Base-by-base conservation (phyloP, 2,888 invertebrate species). In the Pomacea canaliculata region DNA sequence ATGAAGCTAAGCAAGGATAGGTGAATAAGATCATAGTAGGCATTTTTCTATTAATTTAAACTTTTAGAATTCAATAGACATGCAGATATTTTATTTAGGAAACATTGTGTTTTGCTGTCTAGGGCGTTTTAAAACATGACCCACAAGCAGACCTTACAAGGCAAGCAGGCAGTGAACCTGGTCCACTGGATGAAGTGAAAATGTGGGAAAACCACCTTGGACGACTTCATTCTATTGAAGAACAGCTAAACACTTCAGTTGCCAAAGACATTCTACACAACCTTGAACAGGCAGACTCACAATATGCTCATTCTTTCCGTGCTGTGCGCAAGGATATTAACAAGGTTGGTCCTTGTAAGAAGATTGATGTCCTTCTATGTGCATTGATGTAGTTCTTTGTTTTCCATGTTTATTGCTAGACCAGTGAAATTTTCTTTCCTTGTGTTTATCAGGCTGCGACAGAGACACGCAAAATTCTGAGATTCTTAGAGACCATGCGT, bases 81-180 rank as follows among this genome's bases (percentile, higher is more conserved):
- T 56, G 4, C 51, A 56, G 51, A 7, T 91, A 90, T 91, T 90
- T 90, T 73, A 91, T 91, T 82, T 90, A 91, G 77, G 91, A 90
- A 71, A 89, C 87, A 88, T 90, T 90, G 80, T 67, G 69, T 68
- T 68, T 12, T 12, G 12, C 19, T 63, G 10, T 19, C 19, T 80
- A 90, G 90, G 85, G 85, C 76, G 85, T 90, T 23, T 79, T 90
- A 70, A 83, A 87, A 37, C 89, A 89, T 76, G 88, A 90, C 74
- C 88, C 89, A 1, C 84, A 88, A 23, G 83, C 83, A 48, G 89
- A 89, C 76, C 81, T 90, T 49, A 81, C 83, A 59, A 82, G 84
- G 18, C 85, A 87, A 70, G 86, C 83, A 76, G 89, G 89, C 3
- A 80, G 82, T 10, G 85, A 89, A 73, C 90, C 90, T 9, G 89